A percentile compares a stretch with the other conserved stretches of the same genome.
phyloP scores from a whole-genome alignment of 2,797 vertebrate species.

The Sardinella longiceps region DNA sequence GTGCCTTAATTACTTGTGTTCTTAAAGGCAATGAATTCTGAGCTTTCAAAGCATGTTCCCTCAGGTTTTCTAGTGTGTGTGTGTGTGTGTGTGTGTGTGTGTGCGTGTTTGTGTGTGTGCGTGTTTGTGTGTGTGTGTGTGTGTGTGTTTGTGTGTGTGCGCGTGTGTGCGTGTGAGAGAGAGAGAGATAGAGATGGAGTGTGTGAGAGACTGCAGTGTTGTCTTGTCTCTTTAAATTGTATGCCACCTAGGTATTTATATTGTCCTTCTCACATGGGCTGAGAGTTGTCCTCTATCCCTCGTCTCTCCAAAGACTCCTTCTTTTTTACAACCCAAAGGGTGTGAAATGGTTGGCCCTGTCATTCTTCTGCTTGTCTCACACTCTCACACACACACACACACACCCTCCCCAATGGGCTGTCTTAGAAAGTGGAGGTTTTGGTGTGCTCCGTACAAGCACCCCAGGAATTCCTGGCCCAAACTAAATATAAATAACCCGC shows the following conservation, averaged over 20 bases:
- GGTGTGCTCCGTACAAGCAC: neutral
- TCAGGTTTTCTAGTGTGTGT: neutral
- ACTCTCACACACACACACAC: neutral
- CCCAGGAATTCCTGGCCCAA: neutral
- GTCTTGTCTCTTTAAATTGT: neutral
- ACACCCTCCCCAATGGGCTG: neutral
- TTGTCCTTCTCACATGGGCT: neutral
- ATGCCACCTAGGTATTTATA: neutral
- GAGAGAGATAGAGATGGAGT: no score
- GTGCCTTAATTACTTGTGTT: neutral
- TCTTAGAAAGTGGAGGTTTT: neutral
- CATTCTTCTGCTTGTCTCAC: neutral
- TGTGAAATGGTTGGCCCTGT: neutral
- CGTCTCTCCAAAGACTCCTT: neutral
- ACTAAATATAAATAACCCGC: neutral
- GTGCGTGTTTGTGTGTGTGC: neutral
- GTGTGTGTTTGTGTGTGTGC: neutral
- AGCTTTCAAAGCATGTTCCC: neutral
- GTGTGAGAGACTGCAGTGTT: neutral
- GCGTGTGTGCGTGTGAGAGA: no score
- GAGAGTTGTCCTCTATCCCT: neutral
- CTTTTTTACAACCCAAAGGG: neutral
- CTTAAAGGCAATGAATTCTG: slow-evolving; percentile 1
- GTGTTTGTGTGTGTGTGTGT: neutral
- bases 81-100: neutral